Evolutionary conservation across 2,113 vertebrate genomes (phyloP).

Genomic region (Chamaetylas fuelleborni): DNA sequence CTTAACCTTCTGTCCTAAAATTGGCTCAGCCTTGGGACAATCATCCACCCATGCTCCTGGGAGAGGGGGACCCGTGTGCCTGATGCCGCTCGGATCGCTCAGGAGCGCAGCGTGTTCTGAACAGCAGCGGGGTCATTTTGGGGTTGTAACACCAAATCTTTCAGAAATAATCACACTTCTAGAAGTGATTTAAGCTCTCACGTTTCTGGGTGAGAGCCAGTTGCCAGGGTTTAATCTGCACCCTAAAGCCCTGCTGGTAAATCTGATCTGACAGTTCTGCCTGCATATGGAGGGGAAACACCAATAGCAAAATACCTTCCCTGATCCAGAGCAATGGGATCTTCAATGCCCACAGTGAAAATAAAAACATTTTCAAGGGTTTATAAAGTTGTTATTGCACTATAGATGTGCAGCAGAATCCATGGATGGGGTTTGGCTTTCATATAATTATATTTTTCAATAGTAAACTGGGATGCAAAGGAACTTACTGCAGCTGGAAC

Average conservation of each 20-base stretch:
- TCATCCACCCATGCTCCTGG: fast-evolving
- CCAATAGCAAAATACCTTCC: fast-evolving
- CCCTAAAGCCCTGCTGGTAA: not conserved
- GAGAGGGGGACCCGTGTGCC: fast-evolving
- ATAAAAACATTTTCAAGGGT: not conserved
- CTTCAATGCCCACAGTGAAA: not conserved
- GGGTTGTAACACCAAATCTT: not conserved
- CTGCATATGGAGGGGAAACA: fast-evolving
- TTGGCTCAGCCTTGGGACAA: fast-evolving
- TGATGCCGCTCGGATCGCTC: fast-evolving
- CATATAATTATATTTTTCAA: not conserved
- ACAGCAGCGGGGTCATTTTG: not conserved
- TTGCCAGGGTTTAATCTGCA: not conserved
- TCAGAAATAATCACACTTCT: not conserved
- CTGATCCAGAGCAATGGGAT: not conserved
- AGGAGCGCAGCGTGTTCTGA: fast-evolving
- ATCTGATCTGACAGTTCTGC: not conserved
- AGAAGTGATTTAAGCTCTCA: not conserved
- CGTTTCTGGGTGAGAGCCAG: not conserved
- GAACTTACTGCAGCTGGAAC: not conserved
- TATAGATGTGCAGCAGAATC: not conserved
- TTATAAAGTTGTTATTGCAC: not conserved
- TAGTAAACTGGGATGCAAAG: not conserved
- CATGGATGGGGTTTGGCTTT: not conserved
- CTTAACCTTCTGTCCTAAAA: not conserved